A percentile compares a stretch with the other conserved stretches of the same genome.
Evolutionary conservation across 2,113 vertebrate genomes (phyloP).

Genomic region (Lucifuga dentata): DNA sequence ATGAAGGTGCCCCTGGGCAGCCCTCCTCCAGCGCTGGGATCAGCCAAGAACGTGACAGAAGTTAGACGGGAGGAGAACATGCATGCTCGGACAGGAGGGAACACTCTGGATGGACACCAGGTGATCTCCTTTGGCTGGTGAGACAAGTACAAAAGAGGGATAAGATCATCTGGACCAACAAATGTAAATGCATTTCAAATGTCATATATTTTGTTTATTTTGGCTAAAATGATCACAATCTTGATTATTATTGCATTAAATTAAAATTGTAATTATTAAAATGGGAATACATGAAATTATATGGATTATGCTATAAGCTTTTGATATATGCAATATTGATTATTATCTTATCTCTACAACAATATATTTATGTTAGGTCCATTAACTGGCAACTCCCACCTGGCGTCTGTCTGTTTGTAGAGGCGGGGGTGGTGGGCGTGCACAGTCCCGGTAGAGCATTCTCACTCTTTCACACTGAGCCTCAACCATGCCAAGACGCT

Average conservation of each 20-base stretch:
- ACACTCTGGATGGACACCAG: constrained; percentile 94
- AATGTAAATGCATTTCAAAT: not conserved
- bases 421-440: constrained; percentile 94
- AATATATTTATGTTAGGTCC: not conserved
- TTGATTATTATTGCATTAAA: no score
- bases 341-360: no score
- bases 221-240: no score
- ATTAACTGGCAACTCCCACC: constrained; percentile 73
- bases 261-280: no score
- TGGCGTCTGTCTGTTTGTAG: constrained; percentile 94
- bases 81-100: constrained; percentile 96
- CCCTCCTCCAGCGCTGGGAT: constrained; percentile 96
- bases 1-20: constrained; percentile 96
- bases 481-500: constrained; percentile 93
- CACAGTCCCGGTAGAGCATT: constrained; percentile 97
- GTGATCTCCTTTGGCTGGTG: constrained; percentile 95
- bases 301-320: not conserved
- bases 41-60: constrained; percentile 96
- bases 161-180: not conserved
- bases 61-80: constrained; percentile 97
- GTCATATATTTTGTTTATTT: no score
- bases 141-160: constrained; percentile 27
- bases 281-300: no score
- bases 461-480: constrained; percentile 94
- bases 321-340: not conserved